phyloP scores from a whole-genome alignment of 2,113 vertebrate species.

The Trichomycterus rosablanca region DNA sequence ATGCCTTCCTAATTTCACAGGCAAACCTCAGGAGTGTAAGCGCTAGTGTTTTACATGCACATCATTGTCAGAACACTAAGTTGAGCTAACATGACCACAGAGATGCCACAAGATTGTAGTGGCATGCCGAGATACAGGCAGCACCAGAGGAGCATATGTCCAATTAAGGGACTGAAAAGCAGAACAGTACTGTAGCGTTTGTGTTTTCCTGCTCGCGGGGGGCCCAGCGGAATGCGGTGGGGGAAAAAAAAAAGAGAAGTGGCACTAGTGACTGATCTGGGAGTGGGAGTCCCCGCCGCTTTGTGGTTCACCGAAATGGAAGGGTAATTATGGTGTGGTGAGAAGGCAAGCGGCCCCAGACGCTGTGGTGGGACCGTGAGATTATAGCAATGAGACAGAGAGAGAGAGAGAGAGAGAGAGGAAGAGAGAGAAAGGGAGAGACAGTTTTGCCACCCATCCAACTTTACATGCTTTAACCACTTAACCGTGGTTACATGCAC shows the following conservation, averaged over 20 bases:
- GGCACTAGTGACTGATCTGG: constrained; percentile 77
- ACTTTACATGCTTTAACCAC: not conserved
- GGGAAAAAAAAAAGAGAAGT: constrained; percentile 33
- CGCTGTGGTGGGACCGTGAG: constrained; percentile 68
- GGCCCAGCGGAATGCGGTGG: constrained; percentile 67
- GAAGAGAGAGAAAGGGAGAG: constrained; percentile 22
- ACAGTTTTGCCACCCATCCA: not conserved
- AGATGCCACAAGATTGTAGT: not conserved
- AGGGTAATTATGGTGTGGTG: constrained; percentile 94
- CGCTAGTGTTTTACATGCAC: too few relatives aligned
- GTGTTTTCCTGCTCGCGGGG: constrained; percentile 68
- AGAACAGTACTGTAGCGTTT: constrained; percentile 64
- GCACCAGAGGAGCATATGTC: constrained; percentile 71
- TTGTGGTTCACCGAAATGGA: constrained; percentile 94
- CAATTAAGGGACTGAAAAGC: constrained; percentile 74
- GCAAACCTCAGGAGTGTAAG: too few relatives aligned
- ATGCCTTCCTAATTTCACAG: too few relatives aligned
- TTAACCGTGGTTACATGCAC: not conserved
- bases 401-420: constrained; percentile 12
- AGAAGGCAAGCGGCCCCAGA: constrained; percentile 78
- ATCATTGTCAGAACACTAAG: not conserved
- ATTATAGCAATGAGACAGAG: constrained; percentile 35
- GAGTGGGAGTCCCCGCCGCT: constrained; percentile 70
- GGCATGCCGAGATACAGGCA: constrained; percentile 43
- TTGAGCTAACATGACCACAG: constrained; percentile 18